A percentile compares a stretch with the other conserved stretches of the same genome.
Evolutionary conservation across 2,888 invertebrate species (phyloP).

Genomic region (Hanleya hanleyi): DNA sequence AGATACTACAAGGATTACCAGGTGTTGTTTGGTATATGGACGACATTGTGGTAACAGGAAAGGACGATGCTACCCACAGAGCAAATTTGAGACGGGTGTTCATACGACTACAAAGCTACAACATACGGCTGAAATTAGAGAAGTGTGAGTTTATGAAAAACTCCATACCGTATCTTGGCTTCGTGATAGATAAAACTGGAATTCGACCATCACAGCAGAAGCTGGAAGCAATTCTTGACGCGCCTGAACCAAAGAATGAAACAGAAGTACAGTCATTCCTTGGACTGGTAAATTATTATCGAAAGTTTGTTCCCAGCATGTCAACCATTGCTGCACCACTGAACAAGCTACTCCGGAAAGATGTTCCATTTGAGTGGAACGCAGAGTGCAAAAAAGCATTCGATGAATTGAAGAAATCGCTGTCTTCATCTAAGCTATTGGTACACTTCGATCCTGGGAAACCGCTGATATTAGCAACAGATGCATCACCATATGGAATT

Average conservation of each 20-base stretch:
- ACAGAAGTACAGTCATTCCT: slow-evolving; percentile 48
- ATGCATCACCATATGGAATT: slow-evolving; percentile 69
- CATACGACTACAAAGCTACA: slow-evolving; percentile 25
- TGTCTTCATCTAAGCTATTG: slow-evolving; percentile 42
- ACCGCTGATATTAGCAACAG: slow-evolving; percentile 62
- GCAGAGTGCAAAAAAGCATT: slow-evolving; percentile 32
- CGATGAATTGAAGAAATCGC: slow-evolving; percentile 34
- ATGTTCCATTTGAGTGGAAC: slow-evolving; percentile 38
- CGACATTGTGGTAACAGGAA: slow-evolving; percentile 37
- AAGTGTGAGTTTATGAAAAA: slow-evolving; percentile 44
- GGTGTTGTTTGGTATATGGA: slow-evolving; percentile 39
- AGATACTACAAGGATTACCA: slow-evolving; percentile 30
- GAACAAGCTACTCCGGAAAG: slow-evolving; percentile 38
- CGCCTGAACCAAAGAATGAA: slow-evolving; percentile 47
- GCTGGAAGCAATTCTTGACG: slow-evolving; percentile 44
- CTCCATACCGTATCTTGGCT: slow-evolving; percentile 11
- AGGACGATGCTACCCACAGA: slow-evolving; percentile 28
- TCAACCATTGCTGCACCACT: slow-evolving; percentile 42
- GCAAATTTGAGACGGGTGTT: slow-evolving; percentile 27
- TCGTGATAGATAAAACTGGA: slow-evolving; percentile 23
- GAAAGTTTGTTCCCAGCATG: slow-evolving; percentile 47
- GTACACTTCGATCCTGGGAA: slow-evolving; percentile 46
- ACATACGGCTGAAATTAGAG: slow-evolving; percentile 35
- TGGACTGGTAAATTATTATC: slow-evolving; percentile 53
- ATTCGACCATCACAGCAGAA: slow-evolving; percentile 40